Evolutionary conservation across 2,113 vertebrate species (phyloP).

Genomic region (Dicentrarchus labrax): DNA sequence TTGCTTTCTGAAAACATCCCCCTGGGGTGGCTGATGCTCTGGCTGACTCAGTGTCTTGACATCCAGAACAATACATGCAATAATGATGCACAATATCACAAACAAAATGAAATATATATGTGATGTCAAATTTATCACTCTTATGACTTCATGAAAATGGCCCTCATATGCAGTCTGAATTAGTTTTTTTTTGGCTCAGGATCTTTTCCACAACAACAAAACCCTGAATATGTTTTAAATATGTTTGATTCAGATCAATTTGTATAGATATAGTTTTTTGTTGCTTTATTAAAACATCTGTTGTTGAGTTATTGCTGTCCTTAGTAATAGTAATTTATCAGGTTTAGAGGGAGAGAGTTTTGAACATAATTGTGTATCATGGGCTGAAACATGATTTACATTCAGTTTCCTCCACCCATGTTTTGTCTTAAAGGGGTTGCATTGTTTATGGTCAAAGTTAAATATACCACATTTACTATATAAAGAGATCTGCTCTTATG

Average conservation of each 20-base stretch:
- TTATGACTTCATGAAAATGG: not conserved
- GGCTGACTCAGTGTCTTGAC: slow-evolving; percentile 23
- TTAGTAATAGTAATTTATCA: no score
- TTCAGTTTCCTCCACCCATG: not conserved
- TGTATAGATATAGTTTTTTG: no score
- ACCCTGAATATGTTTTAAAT: no score
- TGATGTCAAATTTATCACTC: not conserved
- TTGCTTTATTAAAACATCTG: no score
- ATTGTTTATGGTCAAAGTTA: not conserved
- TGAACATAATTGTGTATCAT: no score
- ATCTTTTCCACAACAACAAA: no score
- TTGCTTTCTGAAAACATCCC: slow-evolving; percentile 18
- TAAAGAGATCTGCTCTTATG: not conserved
- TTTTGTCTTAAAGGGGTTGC: not conserved
- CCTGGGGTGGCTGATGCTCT: not conserved
- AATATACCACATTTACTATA: not conserved
- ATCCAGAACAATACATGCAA: slow-evolving; percentile 2
- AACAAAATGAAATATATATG: not conserved
- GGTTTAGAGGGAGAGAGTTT: no score
- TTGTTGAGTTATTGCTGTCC: no score
- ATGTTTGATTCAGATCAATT: no score
- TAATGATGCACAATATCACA: slow-evolving; percentile 1
- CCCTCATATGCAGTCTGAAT: not conserved
- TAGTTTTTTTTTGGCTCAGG: no score
- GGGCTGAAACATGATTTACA: no score